Conservation (phyloP, 1,140 invertebrate species). For the Aporrectodea caliginosa region DNA sequence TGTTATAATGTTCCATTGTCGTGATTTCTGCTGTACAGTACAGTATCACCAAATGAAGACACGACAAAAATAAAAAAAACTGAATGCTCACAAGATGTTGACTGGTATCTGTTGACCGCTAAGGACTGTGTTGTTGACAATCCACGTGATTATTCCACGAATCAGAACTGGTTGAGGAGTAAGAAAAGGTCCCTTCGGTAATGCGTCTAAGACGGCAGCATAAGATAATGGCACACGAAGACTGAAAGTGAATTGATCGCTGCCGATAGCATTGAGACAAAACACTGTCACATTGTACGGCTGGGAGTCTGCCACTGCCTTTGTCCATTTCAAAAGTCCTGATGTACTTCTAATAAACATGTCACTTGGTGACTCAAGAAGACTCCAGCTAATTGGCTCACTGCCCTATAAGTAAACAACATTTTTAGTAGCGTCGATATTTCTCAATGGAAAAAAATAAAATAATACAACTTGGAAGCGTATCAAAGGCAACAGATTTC, state of each 20-base stretch:
- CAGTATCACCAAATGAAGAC: background rate
- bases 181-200: slow-evolving; percentile 27
- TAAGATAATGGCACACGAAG: slow-evolving; percentile 35
- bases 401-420: slow-evolving; percentile 27
- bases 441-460: too few species aligned
- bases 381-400: slow-evolving; percentile 31
- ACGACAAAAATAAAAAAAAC: background rate
- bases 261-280: slow-evolving; percentile 31
- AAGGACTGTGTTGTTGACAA: background rate
- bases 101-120: slow-evolving; percentile 10
- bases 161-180: slow-evolving; percentile 29
- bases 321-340: slow-evolving; percentile 27
- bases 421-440: too few species aligned
- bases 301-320: slow-evolving; percentile 12
- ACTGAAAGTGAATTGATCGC: slow-evolving; percentile 23
- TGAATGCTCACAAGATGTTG: slow-evolving; percentile 10
- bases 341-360: slow-evolving; percentile 28
- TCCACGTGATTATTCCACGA: slow-evolving; percentile 27
- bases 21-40: background rate
- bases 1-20: background rate
- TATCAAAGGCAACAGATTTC: too few species aligned
- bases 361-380: slow-evolving; percentile 21
- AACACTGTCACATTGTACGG: slow-evolving; percentile 25
- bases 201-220: slow-evolving; percentile 15
- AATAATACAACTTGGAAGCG: too few species aligned